phyloP scores from a whole-genome alignment of 2,888 invertebrate genomes.

The Melinaea menophilus region DNA sequence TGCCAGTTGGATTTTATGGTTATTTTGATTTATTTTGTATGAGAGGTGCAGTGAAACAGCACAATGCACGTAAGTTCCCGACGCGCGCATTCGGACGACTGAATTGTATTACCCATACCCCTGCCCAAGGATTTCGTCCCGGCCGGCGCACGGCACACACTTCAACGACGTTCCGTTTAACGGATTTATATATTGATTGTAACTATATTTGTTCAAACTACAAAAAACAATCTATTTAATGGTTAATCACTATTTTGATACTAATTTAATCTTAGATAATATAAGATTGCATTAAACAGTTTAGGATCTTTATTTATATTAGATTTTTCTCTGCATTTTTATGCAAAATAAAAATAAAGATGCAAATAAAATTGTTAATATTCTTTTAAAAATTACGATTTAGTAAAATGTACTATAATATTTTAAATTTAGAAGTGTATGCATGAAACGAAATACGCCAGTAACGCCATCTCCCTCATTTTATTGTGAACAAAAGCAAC shows the following conservation, averaged over 20 bases:
- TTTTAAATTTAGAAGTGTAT: slow-evolving; percentile 11
- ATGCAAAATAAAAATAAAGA: too few species aligned
- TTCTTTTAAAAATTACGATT: background rate
- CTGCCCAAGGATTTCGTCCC: slow-evolving; percentile 64
- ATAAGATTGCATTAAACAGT: too few species aligned
- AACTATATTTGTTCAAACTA: slow-evolving; percentile 20
- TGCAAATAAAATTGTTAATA: background rate
- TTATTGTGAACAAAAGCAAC: slow-evolving; percentile 48
- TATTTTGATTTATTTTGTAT: slow-evolving; percentile 58
- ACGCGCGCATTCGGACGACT: slow-evolving; percentile 58
- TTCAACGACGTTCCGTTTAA: slow-evolving; percentile 55
- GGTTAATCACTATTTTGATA: background rate
- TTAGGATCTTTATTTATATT: too few species aligned
- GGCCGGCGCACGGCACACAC: slow-evolving; percentile 56
- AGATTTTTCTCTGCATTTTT: too few species aligned
- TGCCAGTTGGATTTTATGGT: slow-evolving; percentile 49
- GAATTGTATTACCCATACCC: slow-evolving; percentile 49
- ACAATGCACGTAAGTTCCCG: slow-evolving; percentile 44
- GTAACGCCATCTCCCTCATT: slow-evolving; percentile 46
- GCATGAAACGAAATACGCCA: slow-evolving; percentile 47
- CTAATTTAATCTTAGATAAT: too few species aligned
- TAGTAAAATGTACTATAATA: background rate
- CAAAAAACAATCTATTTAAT: slow-evolving; percentile 5
- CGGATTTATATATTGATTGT: slow-evolving; percentile 36
- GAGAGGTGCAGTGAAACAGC: slow-evolving; percentile 30